Evolutionary conservation across 2,113 vertebrate genomes (phyloP).

Genomic region (Struthidea cinerea): DNA sequence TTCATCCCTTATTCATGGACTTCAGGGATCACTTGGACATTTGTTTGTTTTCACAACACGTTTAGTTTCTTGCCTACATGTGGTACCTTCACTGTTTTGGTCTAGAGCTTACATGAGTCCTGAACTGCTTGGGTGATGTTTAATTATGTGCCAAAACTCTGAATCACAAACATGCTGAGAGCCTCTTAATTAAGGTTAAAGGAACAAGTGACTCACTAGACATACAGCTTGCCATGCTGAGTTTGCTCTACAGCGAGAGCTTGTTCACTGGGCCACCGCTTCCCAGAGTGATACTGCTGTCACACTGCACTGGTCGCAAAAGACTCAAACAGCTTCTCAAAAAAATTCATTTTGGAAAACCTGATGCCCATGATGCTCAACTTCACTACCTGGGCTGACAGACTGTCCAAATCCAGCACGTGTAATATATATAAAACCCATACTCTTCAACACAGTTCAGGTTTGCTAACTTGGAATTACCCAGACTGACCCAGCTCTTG

Average conservation of each 20-base stretch:
- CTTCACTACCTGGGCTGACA: neutral
- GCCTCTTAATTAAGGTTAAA: neutral
- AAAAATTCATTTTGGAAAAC: neutral
- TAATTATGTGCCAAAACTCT: neutral
- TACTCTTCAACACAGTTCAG: neutral
- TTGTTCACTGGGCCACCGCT: neutral
- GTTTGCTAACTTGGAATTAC: neutral
- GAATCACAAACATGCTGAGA: neutral
- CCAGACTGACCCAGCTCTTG: too few species aligned
- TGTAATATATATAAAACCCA: neutral
- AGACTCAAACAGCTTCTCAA: neutral
- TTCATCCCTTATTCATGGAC: neutral
- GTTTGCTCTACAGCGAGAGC: neutral
- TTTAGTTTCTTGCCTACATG: neutral
- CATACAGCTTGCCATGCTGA: neutral
- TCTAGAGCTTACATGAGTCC: neutral
- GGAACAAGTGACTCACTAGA: neutral
- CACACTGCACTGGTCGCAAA: neutral
- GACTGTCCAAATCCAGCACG: neutral
- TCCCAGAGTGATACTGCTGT: neutral
- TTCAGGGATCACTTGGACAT: neutral
- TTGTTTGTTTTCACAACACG: neutral
- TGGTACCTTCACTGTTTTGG: neutral
- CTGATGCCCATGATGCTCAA: neutral
- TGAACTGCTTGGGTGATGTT: neutral